Evolutionary conservation across 2,797 vertebrate species (phyloP), one percentile per base, ranked within the genome.

Genomic region (Sciurus carolinensis): DNA sequence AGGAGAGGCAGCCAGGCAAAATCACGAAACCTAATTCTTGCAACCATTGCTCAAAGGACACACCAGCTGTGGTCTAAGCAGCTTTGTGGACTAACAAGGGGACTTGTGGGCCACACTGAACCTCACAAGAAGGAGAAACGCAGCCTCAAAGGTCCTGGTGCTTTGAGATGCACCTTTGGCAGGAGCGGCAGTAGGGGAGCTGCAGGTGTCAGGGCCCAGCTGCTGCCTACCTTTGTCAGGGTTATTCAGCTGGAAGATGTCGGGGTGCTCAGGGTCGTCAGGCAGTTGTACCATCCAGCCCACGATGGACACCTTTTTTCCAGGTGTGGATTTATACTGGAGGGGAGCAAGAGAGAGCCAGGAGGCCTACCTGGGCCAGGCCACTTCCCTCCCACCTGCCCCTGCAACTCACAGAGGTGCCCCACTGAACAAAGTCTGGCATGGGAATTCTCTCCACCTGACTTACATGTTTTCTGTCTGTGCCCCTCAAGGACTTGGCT

Each of bases 211-310:
- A 0, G 62, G 13, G 36, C 36, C 9, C 12, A 0, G 64, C 67
- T 22, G 83, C 73, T 22, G 90, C 52, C 91, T 97, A 99, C 99
- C 99, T 99, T 99, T 99, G 97, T 99, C 99, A 66, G 99, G 99
- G 97, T 99, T 99, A 91, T 99, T 99, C 84, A 99, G 99, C 97
- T 99, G 99, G 98, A 99, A 99, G 98, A 99, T 99, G 97, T 99
- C 99, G 7, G 99, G 99, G 98, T 99, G 99, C 95, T 99, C 99
- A 0, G 99, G 99, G 96, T 99, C 99, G 0, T 99, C 99, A 2
- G 99, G 99, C 92, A 99, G 98, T 71, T 99, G 99, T 90, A 99
- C 99, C 98, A 99, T 99, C 99, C 99, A 99, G 86, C 99, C 99
- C 64, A 99, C 98, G 54, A 99, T 95, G 80, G 99, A 99, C 81